A percentile compares a stretch with the other conserved stretches of the same genome.
phyloP scores from a whole-genome alignment of 2,888 invertebrate genomes.

The Colostygia pectinataria region DNA sequence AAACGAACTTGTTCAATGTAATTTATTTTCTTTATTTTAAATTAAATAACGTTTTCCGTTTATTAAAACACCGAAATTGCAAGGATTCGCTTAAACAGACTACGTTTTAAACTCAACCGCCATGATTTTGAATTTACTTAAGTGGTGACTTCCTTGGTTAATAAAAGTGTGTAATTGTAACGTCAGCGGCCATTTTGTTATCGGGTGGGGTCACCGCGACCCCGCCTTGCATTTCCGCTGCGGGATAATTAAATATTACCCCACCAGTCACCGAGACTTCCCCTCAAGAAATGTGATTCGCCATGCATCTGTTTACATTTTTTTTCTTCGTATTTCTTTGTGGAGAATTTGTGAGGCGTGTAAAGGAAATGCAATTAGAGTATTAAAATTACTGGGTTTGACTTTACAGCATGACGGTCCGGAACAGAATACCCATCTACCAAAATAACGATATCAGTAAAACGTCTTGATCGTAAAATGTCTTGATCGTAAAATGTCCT shows the following conservation, averaged over 20 bases:
- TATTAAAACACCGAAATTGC: too few species aligned
- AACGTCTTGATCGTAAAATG: neutral
- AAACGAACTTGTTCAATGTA: too few species aligned
- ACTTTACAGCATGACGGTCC: conserved; percentile 4
- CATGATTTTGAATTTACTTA: conserved; percentile 33
- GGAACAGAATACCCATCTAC: too few species aligned
- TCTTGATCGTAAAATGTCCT: too few species aligned
- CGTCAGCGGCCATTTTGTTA: conserved; percentile 76
- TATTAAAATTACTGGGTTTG: conserved; percentile 22
- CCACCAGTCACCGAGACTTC: conserved; percentile 72
- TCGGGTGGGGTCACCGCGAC: conserved; percentile 78
- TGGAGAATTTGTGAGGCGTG: conserved; percentile 15
- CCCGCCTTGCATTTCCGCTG: conserved; percentile 79
- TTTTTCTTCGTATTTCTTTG: conserved; percentile 38
- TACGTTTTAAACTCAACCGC: neutral
- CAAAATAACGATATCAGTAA: too few species aligned
- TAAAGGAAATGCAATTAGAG: conserved; percentile 33
- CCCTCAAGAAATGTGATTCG: conserved; percentile 66
- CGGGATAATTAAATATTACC: conserved; percentile 80
- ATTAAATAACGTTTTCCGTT: neutral
- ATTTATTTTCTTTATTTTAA: neutral
- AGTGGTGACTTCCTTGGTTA: conserved; percentile 59
- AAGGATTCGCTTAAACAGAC: too few species aligned
- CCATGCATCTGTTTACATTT: conserved; percentile 43
- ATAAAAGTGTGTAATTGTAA: conserved; percentile 73